Evolutionary conservation across 1,140 invertebrate genomes (phyloP).

Genomic region (Hypothenemus hampei): DNA sequence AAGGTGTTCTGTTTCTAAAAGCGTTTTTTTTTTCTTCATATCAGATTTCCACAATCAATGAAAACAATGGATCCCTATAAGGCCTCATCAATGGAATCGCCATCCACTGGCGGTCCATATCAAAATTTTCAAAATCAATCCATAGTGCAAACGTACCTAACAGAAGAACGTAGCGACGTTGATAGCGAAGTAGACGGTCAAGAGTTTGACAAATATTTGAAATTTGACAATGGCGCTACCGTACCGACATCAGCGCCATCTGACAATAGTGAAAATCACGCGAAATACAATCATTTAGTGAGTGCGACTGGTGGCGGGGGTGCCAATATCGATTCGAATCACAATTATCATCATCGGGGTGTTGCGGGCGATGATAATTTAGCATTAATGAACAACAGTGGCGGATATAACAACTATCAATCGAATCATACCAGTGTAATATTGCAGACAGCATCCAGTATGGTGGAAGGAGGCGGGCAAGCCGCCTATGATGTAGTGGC

Average conservation of each 20-base stretch:
- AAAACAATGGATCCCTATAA: conserved; percentile 39
- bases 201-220: conserved; percentile 64
- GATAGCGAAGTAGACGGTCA: conserved; percentile 54
- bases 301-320: conserved; percentile 44
- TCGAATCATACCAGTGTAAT: conserved; percentile 47
- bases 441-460: conserved; percentile 44
- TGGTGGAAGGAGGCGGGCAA: conserved; percentile 33
- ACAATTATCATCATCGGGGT: conserved; percentile 49
- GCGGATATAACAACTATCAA: conserved; percentile 41
- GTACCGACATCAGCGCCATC: too few species aligned
- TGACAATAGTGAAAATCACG: conserved; percentile 1
- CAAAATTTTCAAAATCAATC: too few species aligned
- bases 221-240: conserved; percentile 52
- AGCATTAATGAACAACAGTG: neutral
- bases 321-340: conserved; percentile 52
- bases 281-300: conserved; percentile 7
- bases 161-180: conserved; percentile 41
- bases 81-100: conserved; percentile 43
- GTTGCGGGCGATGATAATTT: conserved; percentile 18
- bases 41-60: conserved; percentile 24
- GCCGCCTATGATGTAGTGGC: conserved; percentile 37
- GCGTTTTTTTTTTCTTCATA: neutral
- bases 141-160: conserved; percentile 39
- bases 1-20: neutral
- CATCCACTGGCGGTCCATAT: conserved; percentile 45